These are phyloP conservation scores for Typhlichthys eigenmanni DNA, from an alignment of 2,797 vertebrate species.

Conservation along the genomic window DNA sequence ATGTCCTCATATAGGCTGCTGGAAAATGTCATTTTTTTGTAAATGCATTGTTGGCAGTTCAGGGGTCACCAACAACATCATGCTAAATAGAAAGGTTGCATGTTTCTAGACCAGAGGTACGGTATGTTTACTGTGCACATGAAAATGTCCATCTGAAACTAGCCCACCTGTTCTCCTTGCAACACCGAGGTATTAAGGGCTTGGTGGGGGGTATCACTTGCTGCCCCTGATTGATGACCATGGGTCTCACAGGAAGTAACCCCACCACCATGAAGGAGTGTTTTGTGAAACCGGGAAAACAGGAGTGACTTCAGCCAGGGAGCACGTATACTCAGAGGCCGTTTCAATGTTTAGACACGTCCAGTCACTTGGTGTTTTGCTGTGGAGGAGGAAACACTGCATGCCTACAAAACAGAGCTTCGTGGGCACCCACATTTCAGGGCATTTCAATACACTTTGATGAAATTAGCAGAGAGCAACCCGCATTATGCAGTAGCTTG, in stretches of 20 bases:
- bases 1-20: no score
- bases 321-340: slow-evolving; percentile 67
- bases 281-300: slow-evolving; percentile 79
- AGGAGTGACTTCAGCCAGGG: slow-evolving; percentile 64
- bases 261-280: slow-evolving; percentile 78
- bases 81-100: not conserved
- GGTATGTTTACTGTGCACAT: not conserved
- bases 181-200: slow-evolving; percentile 53
- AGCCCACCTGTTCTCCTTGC: slow-evolving; percentile 66
- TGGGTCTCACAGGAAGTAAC: slow-evolving; percentile 76
- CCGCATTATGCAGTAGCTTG: not conserved
- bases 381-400: slow-evolving; percentile 43
- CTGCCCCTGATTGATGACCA: slow-evolving; percentile 76
- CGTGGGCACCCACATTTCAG: slow-evolving; percentile 27
- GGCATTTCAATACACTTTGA: slow-evolving; percentile 8
- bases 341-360: slow-evolving; percentile 70
- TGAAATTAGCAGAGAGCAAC: not conserved
- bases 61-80: not conserved
- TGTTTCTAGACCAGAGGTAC: slow-evolving; percentile 9
- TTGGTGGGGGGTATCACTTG: slow-evolving; percentile 69
- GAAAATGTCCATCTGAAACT: slow-evolving; percentile 38
- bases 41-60: not conserved
- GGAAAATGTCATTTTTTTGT: no score
- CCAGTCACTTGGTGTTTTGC: slow-evolving; percentile 53
- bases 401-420: slow-evolving; percentile 34